Evolutionary conservation across 2,888 invertebrate species (phyloP).

Genomic region (Torymus tubicola): DNA sequence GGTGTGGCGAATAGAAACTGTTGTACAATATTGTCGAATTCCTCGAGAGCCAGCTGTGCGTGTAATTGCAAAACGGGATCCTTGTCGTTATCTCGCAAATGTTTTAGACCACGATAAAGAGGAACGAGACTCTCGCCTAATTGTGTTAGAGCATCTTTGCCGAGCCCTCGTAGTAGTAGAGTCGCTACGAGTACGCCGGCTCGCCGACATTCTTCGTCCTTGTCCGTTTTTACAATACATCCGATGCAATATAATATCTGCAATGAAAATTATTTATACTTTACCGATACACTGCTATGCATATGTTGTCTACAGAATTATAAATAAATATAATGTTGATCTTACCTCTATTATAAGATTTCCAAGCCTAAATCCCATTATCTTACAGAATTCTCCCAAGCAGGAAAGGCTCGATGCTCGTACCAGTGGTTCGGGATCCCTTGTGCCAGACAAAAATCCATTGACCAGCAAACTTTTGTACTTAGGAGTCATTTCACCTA

Average conservation of each 20-base stretch:
- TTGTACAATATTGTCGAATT: slow-evolving; percentile 84
- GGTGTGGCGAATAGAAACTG: slow-evolving; percentile 80
- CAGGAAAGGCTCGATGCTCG: slow-evolving; percentile 90
- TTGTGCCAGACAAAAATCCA: slow-evolving; percentile 83
- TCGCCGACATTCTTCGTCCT: slow-evolving; percentile 84
- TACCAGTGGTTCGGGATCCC: slow-evolving; percentile 85
- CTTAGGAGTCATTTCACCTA: slow-evolving; percentile 84
- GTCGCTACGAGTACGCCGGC: slow-evolving; percentile 88
- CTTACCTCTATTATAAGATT: slow-evolving; percentile 85
- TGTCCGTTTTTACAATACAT: slow-evolving; percentile 83
- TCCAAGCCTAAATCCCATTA: slow-evolving; percentile 86
- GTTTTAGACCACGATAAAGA: slow-evolving; percentile 84
- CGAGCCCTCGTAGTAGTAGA: slow-evolving; percentile 85
- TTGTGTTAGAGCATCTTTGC: slow-evolving; percentile 82
- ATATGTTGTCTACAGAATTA: slow-evolving; percentile 3
- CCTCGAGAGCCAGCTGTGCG: slow-evolving; percentile 86
- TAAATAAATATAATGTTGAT: slow-evolving; percentile 43
- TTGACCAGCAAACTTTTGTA: slow-evolving; percentile 85
- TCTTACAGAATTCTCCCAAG: slow-evolving; percentile 87
- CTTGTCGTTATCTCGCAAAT: slow-evolving; percentile 82
- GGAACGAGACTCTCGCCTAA: slow-evolving; percentile 83
- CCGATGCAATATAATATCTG: slow-evolving; percentile 86
- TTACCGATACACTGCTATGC: slow-evolving; percentile 7
- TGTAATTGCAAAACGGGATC: slow-evolving; percentile 84
- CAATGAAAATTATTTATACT: slow-evolving; percentile 58